Evolutionary conservation across 2,113 vertebrate species (phyloP).

Genomic region (Setophaga kirtlandii): DNA sequence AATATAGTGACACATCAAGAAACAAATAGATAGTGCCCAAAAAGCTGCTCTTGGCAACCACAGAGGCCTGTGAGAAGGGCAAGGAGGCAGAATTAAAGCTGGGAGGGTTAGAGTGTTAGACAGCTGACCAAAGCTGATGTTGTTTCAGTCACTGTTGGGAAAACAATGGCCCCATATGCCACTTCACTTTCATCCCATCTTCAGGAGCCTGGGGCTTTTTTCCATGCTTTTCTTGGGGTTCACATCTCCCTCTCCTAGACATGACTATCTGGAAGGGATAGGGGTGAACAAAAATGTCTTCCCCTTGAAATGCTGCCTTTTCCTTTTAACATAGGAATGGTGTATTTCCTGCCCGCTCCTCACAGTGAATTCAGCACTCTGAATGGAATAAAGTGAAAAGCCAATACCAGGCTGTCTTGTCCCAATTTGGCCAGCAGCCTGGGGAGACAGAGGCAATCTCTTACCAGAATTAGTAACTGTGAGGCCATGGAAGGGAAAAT

Average conservation of each 20-base stretch:
- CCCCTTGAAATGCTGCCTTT: neutral
- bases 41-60: neutral
- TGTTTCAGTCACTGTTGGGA: neutral
- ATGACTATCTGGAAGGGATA: neutral
- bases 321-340: neutral
- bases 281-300: neutral
- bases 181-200: neutral
- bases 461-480: neutral
- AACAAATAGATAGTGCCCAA: neutral
- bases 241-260: neutral
- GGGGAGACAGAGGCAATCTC: neutral
- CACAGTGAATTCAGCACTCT: neutral
- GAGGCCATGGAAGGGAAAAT: slow-evolving; percentile 7
- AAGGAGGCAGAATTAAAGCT: neutral
- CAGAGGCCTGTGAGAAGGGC: neutral
- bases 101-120: neutral
- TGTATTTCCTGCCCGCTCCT: neutral
- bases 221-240: neutral
- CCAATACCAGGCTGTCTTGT: neutral
- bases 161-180: neutral
- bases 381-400: neutral
- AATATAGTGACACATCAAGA: neutral
- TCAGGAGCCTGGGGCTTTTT: neutral
- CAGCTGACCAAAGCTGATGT: neutral
- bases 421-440: neutral